Percentiles rank a stretch among this genome's conserved stretches.
phyloP scores from a whole-genome alignment of 2,888 invertebrate species.

The Nowickia ferox region DNA sequence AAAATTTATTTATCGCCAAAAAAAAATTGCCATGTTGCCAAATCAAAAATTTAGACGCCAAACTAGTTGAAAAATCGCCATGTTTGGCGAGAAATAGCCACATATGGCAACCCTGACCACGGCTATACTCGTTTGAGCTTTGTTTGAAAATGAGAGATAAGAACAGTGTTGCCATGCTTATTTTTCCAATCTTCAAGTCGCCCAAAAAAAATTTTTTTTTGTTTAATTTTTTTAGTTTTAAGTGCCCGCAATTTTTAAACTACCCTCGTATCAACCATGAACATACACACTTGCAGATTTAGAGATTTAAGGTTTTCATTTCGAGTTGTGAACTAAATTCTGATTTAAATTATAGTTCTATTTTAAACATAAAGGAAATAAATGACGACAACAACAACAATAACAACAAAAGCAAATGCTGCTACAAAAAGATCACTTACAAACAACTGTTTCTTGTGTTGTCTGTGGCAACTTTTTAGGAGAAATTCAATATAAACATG shows the following conservation, averaged over 20 bases:
- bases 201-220: too few species aligned
- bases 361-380: conserved; percentile 55
- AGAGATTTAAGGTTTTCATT: conserved; percentile 59
- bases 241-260: not conserved
- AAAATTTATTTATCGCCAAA: too few species aligned
- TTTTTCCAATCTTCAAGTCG: too few species aligned
- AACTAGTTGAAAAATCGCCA: too few species aligned
- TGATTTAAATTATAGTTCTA: conserved; percentile 65
- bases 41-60: too few species aligned
- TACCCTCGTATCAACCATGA: conserved; percentile 8
- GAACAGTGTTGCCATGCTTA: too few species aligned
- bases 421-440: conserved; percentile 65
- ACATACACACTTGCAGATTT: conserved; percentile 47
- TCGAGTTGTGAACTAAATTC: conserved; percentile 70
- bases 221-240: too few species aligned
- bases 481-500: conserved; percentile 65
- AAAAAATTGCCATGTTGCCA: too few species aligned
- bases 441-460: conserved; percentile 60
- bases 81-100: too few species aligned
- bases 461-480: conserved; percentile 41
- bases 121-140: too few species aligned
- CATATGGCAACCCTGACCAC: too few species aligned
- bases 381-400: conserved; percentile 42
- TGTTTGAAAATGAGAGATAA: too few species aligned
- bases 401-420: conserved; percentile 12